Base-by-base conservation (phyloP, 2,888 invertebrate genomes). In the Polylopha cassiicola region DNA sequence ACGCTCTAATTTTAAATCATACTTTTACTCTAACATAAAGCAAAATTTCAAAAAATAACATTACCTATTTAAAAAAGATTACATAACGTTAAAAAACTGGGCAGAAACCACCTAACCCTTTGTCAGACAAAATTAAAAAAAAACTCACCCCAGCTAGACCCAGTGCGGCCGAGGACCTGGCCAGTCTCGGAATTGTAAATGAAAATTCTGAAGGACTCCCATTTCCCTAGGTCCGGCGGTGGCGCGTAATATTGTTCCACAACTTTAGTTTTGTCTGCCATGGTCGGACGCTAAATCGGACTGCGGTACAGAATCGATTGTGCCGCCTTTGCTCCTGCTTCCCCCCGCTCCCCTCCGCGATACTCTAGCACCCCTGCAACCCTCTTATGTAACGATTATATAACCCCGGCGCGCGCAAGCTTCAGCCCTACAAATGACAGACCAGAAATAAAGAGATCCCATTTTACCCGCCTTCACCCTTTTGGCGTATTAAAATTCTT, bases 61-160 rank as follows among this genome's bases (percentile, higher is more conserved):
- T 26, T 28, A 17, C 21, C 2, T 22, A 39, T 32, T 21, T 3
- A 3, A 39, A 39, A 11, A 5, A 4, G 2, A 13, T n/a, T n/a
- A n/a, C n/a, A n/a, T n/a, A n/a, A n/a, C n/a, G n/a, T n/a, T n/a
- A n/a, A n/a, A n/a, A n/a, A n/a, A n/a, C n/a, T n/a, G n/a, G n/a
- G n/a, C n/a, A n/a, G n/a, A n/a, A n/a, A n/a, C n/a, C n/a, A n/a
- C n/a, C n/a, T n/a, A n/a, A n/a, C n/a, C 26, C 23, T 17, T 31
- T 10, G 22, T 16, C 22, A 29, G 36, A 15, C 16, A 39, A 20
- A 11, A 11, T 11, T 30, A 46, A 33, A 8, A 14, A 23, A 48
- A 46, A 34, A 92, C 95, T 95, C 75, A 97, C 97, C 95, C 98
- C 98, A 98, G 86, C 95, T 96, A 69, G 91, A 88, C 60, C 94